These are phyloP conservation scores for Drosophila quinaria DNA, from an alignment of 2,888 invertebrate genomes.

Conservation along the genomic window DNA sequence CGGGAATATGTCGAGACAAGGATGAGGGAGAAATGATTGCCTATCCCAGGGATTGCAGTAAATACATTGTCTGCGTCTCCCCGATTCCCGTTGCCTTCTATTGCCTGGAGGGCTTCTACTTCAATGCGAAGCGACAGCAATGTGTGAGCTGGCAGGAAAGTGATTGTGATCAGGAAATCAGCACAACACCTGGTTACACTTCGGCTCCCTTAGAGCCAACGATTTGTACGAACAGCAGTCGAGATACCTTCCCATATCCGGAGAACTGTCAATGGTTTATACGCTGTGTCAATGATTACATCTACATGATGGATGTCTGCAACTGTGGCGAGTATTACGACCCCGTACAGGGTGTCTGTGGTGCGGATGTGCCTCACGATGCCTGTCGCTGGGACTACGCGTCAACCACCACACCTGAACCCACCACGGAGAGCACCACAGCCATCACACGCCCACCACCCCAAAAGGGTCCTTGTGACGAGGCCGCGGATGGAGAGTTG, in stretches of 20 bases:
- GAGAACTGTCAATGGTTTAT: slow-evolving; percentile 74
- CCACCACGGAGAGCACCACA: slow-evolving; percentile 10
- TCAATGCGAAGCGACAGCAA: slow-evolving; percentile 52
- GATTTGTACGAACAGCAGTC: slow-evolving; percentile 67
- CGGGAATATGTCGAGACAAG: slow-evolving; percentile 58
- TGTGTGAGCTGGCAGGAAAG: slow-evolving; percentile 58
- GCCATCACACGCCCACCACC: slow-evolving; percentile 65
- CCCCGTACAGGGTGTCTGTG: slow-evolving; percentile 64
- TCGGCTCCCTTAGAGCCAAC: slow-evolving; percentile 44
- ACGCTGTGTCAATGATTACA: slow-evolving; percentile 68
- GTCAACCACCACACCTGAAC: slow-evolving; percentile 44
- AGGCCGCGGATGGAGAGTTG: slow-evolving; percentile 35
- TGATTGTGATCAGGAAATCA: slow-evolving; percentile 58
- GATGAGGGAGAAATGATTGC: slow-evolving; percentile 63
- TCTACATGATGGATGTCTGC: slow-evolving; percentile 74
- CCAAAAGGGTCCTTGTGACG: slow-evolving; percentile 67
- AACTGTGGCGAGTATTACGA: slow-evolving; percentile 68
- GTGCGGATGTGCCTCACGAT: slow-evolving; percentile 64
- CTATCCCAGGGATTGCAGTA: slow-evolving; percentile 74
- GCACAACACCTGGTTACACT: slow-evolving; percentile 53
- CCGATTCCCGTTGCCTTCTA: slow-evolving; percentile 79
- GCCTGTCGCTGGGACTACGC: slow-evolving; percentile 71
- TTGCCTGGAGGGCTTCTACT: slow-evolving; percentile 64
- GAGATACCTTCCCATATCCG: slow-evolving; percentile 66
- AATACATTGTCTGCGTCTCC: slow-evolving; percentile 74